Evolutionary conservation across 1,140 invertebrate species (phyloP).

Genomic region (Polypedilum vanderplanki): DNA sequence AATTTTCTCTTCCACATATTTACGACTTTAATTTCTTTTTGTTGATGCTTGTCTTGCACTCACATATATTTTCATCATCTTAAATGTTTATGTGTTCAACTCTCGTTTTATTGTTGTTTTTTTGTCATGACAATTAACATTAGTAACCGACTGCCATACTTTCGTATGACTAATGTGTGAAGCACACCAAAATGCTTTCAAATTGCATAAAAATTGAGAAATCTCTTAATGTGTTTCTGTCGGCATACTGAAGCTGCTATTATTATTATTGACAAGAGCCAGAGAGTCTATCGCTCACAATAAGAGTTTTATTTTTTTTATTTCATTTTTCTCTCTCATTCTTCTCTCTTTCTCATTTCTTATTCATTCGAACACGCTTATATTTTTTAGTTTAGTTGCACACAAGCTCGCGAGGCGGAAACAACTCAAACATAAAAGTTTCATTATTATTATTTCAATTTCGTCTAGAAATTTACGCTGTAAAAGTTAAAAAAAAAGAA

Average conservation of each 20-base stretch:
- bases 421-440: not conserved
- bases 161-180: not conserved
- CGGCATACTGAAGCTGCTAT: too few relatives aligned
- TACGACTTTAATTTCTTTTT: too few relatives aligned
- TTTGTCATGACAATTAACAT: slow-evolving; percentile 6
- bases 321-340: too few relatives aligned
- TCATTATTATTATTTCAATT: not conserved
- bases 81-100: too few relatives aligned
- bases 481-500: not conserved
- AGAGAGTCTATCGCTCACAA: too few relatives aligned
- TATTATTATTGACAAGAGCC: too few relatives aligned
- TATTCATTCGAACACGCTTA: too few relatives aligned
- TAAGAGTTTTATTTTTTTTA: too few relatives aligned
- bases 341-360: too few relatives aligned
- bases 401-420: slow-evolving; percentile 2
- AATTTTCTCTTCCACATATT: not conserved
- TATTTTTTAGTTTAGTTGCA: not conserved
- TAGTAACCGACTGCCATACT: slow-evolving; percentile 29
- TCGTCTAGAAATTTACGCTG: not conserved
- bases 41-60: too few relatives aligned
- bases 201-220: not conserved
- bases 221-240: too few relatives aligned
- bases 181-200: not conserved
- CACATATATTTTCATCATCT: too few relatives aligned
- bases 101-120: slow-evolving; percentile 14